These are phyloP conservation scores for Rhabdomys dilectus DNA, from an alignment of 2,113 vertebrate species.

Conservation along the genomic window DNA sequence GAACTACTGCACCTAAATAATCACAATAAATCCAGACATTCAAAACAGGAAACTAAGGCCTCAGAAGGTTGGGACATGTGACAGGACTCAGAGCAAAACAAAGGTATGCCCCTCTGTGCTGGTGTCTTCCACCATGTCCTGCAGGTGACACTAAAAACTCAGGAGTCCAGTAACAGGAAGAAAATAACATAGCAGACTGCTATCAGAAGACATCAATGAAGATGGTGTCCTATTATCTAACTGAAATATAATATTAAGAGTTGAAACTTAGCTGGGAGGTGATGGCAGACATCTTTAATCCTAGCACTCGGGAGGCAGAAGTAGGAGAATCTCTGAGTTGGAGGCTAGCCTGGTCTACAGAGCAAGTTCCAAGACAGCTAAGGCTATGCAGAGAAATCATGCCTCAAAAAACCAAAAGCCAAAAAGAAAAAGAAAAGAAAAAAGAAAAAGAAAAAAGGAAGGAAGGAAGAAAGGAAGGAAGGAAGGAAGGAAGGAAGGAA, in stretches of 20 bases:
- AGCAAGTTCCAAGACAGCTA: neutral
- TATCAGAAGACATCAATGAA: neutral
- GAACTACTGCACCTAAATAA: neutral
- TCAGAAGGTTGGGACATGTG: neutral
- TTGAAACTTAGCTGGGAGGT: neutral
- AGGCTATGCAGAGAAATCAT: neutral
- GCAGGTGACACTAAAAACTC: neutral
- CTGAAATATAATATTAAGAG: conserved; percentile 30
- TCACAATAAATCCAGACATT: conserved; percentile 10
- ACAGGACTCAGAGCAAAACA: neutral
- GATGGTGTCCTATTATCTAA: neutral
- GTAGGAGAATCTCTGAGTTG: neutral
- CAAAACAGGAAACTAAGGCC: conserved; percentile 12
- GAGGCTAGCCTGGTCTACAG: neutral
- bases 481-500: too few relatives aligned
- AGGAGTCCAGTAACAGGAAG: neutral
- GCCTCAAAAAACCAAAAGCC: neutral
- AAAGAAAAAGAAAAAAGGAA: neutral
- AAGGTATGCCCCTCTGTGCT: neutral
- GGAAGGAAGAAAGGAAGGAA: too few relatives aligned
- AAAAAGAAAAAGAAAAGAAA: neutral
- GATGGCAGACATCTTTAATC: neutral
- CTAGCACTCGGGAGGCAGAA: neutral
- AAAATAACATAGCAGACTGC: neutral
- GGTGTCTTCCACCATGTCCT: neutral